Evolutionary conservation across 2,113 vertebrate genomes (phyloP), one percentile per base, ranked within the genome.

Genomic region (Poecile atricapillus): DNA sequence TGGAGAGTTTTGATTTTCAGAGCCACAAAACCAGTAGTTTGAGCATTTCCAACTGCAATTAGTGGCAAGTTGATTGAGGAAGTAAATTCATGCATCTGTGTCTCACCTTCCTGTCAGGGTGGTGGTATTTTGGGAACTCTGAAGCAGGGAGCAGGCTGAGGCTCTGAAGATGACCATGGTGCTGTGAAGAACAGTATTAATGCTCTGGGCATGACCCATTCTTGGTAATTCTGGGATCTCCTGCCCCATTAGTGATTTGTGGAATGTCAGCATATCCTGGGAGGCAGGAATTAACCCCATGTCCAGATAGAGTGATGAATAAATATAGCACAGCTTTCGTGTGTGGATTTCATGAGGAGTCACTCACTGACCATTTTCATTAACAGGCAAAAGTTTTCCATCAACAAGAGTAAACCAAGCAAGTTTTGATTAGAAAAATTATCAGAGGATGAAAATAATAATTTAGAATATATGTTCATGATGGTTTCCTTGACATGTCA

Each of bases 341-440:
- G 47, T 13, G 1, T 18, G 22, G 13, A 1, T 64, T 52, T 81
- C 28, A 39, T 0, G 2, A 67, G 58, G 44, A 52, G 52, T 71
- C 83, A 64, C 46, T 33, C 60, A 28, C 47, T 56, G 55, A 53
- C 18, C 30, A 3, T 83, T 76, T 63, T 63, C 33, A 67, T 59
- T 83, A 70, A 60, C 3, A 3, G 56, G 37, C 22, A 67, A 65
- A 65, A 22, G 9, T 68, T 44, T 77, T 63, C 30, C 49, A 82
- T 62, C 80, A 78, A 30, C 37, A 28, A 33, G 28, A 64, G 77
- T 43, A 79, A 87, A 74, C 8, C 13, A n/a, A 76, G 69, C 47
- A 84, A 75, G 41, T 44, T 71, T 94, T 68, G 74, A 27, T 91
- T 60, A 68, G 49, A 87, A 91, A 87, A 91, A 35, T 28, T 17